These are phyloP conservation scores for Hypsopygia costalis DNA, from an alignment of 2,888 invertebrate genomes.

Conservation along the genomic window DNA sequence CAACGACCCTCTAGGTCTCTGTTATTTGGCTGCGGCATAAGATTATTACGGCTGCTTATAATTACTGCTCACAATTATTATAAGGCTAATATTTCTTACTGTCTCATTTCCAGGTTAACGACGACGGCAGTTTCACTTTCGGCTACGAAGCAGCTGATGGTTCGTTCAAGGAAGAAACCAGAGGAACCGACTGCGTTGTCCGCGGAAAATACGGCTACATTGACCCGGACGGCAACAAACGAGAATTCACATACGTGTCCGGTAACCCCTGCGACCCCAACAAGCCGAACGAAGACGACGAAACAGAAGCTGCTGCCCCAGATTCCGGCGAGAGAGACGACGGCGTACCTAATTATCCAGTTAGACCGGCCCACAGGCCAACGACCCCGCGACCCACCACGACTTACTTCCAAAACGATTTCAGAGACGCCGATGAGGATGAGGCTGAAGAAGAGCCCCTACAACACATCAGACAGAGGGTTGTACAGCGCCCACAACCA, in stretches of 20 bases:
- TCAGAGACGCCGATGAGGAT: slow-evolving; percentile 83
- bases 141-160: slow-evolving; percentile 93
- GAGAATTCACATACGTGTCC: slow-evolving; percentile 92
- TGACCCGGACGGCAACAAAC: slow-evolving; percentile 91
- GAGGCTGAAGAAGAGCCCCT: slow-evolving; percentile 78
- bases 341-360: slow-evolving; percentile 82
- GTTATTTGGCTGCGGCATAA: too few relatives aligned
- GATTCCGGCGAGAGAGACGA: slow-evolving; percentile 82
- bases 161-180: slow-evolving; percentile 92
- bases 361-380: slow-evolving; percentile 60
- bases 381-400: slow-evolving; percentile 81
- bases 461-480: slow-evolving; percentile 67
- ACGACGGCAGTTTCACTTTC: slow-evolving; percentile 91
- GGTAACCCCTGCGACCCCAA: slow-evolving; percentile 93
- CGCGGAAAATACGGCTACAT: slow-evolving; percentile 93
- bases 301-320: slow-evolving; percentile 73
- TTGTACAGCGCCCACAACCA: slow-evolving; percentile 65
- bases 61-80: too few relatives aligned
- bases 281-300: slow-evolving; percentile 85
- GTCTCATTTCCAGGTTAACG: slow-evolving; percentile 79
- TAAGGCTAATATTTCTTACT: neutral
- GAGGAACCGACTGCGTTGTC: slow-evolving; percentile 92
- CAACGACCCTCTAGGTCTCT: too few relatives aligned
- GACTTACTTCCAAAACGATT: slow-evolving; percentile 86
- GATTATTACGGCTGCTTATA: too few relatives aligned